phyloP scores from a whole-genome alignment of 2,888 invertebrate genomes.

The Cecidostiba fungosa region DNA sequence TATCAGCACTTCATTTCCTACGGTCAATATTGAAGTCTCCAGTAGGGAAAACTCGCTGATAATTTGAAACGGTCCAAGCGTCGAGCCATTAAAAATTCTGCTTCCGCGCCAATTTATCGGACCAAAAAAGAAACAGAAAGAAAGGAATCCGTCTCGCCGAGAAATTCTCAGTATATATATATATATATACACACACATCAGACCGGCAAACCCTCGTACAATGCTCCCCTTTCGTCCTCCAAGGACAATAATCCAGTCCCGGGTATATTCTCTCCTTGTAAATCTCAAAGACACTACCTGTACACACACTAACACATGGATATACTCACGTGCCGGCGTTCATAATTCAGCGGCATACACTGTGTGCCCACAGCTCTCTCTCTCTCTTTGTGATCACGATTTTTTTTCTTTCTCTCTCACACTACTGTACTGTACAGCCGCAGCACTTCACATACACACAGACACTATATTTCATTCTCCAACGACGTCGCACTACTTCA shows the following conservation, averaged over 20 bases:
- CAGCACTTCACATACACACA: background rate
- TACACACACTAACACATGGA: background rate
- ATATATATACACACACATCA: background rate
- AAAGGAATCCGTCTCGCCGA: background rate
- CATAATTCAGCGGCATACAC: slow-evolving; percentile 61
- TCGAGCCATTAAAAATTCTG: background rate
- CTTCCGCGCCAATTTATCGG: background rate
- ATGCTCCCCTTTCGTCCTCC: background rate
- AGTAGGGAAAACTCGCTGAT: background rate
- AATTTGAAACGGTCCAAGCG: background rate
- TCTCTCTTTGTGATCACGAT: background rate
- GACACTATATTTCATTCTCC: background rate
- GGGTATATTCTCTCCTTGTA: background rate
- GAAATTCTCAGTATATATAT: background rate
- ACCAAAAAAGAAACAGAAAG: background rate
- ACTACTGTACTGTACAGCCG: background rate
- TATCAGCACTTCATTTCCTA: background rate
- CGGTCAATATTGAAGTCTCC: background rate
- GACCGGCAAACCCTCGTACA: background rate
- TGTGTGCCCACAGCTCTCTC: slow-evolving; percentile 3
- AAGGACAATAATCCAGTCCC: background rate
- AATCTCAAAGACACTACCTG: slow-evolving; percentile 41
- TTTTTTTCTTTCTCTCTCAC: background rate
- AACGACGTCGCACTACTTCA: background rate
- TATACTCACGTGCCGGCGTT: slow-evolving; percentile 63